A percentile compares a stretch with the other conserved stretches of the same genome.
Evolutionary conservation across 1,140 invertebrate species (phyloP).

Genomic region (Platyscapa corneri): DNA sequence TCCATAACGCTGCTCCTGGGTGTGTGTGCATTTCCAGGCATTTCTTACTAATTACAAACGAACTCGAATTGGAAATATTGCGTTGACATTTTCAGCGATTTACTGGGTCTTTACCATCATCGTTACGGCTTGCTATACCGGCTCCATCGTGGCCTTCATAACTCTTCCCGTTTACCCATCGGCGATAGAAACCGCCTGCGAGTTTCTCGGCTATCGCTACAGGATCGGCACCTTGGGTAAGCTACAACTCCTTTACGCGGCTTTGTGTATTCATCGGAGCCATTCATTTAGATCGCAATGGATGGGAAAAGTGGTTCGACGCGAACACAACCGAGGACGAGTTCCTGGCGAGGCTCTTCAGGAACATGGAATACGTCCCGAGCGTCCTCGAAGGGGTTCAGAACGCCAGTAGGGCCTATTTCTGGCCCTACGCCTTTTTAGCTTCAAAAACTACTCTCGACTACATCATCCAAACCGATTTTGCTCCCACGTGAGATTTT

Average conservation of each 20-base stretch:
- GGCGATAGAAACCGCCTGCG: conserved; percentile 79
- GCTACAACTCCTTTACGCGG: too few species aligned
- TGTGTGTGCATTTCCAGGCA: too few species aligned
- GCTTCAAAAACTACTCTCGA: conserved; percentile 80
- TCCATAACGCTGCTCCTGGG: conserved; percentile 82
- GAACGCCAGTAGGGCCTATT: conserved; percentile 82
- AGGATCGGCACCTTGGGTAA: conserved; percentile 79
- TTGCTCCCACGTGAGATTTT: conserved; percentile 75
- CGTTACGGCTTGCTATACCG: conserved; percentile 85
- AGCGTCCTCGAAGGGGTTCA: conserved; percentile 78
- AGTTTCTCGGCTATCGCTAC: conserved; percentile 77
- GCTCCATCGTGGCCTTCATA: conserved; percentile 86
- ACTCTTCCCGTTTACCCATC: conserved; percentile 82
- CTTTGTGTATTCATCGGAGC: background rate
- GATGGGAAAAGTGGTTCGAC: conserved; percentile 83
- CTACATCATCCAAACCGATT: conserved; percentile 82
- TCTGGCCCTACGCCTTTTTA: conserved; percentile 83
- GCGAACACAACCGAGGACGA: conserved; percentile 75
- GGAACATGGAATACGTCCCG: conserved; percentile 79
- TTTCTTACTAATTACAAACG: too few species aligned
- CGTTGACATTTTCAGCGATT: conserved; percentile 73
- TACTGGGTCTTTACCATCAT: conserved; percentile 89
- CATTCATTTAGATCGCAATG: conserved; percentile 77
- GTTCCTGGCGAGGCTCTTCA: conserved; percentile 76
- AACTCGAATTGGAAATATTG: too few species aligned